phyloP scores from a whole-genome alignment of 2,113 vertebrate genomes.

The Petaurus breviceps region DNA sequence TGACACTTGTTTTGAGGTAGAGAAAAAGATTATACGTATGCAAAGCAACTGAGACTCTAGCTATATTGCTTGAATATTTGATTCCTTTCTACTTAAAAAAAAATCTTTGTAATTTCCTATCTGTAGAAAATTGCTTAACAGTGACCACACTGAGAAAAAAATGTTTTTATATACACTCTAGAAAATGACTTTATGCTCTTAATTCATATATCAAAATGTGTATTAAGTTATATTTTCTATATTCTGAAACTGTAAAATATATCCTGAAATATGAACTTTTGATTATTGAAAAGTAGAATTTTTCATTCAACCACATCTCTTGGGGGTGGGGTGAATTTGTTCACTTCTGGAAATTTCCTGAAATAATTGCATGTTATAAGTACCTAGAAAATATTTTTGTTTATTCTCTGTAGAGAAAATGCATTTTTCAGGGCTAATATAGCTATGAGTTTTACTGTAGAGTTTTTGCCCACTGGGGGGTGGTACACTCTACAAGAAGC shows the following conservation, averaged over 20 bases:
- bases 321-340: neutral
- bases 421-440: conserved; percentile 81
- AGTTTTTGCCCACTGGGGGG: conserved; percentile 98
- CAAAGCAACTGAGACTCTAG: conserved; percentile 52
- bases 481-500: conserved; percentile 93
- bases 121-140: conserved; percentile 12
- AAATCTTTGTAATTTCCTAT: conserved; percentile 20
- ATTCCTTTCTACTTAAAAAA: conserved; percentile 56
- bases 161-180: conserved; percentile 6
- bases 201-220: neutral
- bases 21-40: conserved; percentile 50
- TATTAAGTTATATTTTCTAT: neutral
- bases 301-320: conserved; percentile 17
- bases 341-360: conserved; percentile 49
- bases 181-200: conserved; percentile 38
- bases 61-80: conserved; percentile 45
- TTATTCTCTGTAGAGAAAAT: conserved; percentile 57
- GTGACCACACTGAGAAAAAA: neutral
- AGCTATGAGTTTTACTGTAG: conserved; percentile 87
- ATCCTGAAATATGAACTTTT: conserved; percentile 56
- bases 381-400: conserved; percentile 46
- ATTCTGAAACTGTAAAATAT: conserved; percentile 50
- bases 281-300: conserved; percentile 12
- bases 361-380: conserved; percentile 54
- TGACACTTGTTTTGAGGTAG: conserved; percentile 58